Evolutionary conservation across 1,140 invertebrate species (phyloP).

Genomic region (Pteromalus puparum): DNA sequence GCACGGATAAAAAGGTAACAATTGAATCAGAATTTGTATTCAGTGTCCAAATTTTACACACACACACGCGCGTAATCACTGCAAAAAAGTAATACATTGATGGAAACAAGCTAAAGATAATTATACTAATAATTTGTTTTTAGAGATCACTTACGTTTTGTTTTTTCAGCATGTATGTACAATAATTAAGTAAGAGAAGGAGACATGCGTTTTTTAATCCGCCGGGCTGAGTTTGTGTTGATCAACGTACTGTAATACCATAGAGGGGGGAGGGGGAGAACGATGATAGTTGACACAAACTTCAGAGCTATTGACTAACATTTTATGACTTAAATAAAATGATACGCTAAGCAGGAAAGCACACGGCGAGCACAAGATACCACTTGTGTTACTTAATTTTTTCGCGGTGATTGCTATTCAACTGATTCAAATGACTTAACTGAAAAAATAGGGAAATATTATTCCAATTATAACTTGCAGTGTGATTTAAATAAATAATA

Average conservation of each 20-base stretch:
- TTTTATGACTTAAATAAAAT: constrained; percentile 56
- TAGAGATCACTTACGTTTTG: constrained; percentile 55
- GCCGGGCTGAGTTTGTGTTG: constrained; percentile 57
- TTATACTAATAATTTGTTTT: constrained; percentile 49
- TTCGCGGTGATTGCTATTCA: constrained; percentile 40
- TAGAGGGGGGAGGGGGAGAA: background rate
- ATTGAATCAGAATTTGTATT: constrained; percentile 48
- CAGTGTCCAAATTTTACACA: constrained; percentile 22
- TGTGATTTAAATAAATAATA: no score
- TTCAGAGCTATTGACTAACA: constrained; percentile 54
- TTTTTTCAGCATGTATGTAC: constrained; percentile 52
- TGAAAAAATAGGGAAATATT: constrained; percentile 39
- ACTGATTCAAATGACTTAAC: constrained; percentile 45
- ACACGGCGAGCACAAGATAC: constrained; percentile 39
- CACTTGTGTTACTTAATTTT: constrained; percentile 51
- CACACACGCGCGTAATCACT: constrained; percentile 47
- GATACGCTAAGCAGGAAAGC: constrained; percentile 36
- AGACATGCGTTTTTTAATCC: constrained; percentile 34
- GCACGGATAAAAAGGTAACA: constrained; percentile 25
- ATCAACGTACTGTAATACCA: constrained; percentile 45
- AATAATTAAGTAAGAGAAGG: constrained; percentile 46
- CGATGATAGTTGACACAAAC: constrained; percentile 59
- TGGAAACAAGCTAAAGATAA: constrained; percentile 61
- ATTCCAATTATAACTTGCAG: constrained; percentile 45
- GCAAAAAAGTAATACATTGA: constrained; percentile 59